Evolutionary conservation across 2,113 vertebrate species (phyloP).

Genomic region (Leucosticte australis): DNA sequence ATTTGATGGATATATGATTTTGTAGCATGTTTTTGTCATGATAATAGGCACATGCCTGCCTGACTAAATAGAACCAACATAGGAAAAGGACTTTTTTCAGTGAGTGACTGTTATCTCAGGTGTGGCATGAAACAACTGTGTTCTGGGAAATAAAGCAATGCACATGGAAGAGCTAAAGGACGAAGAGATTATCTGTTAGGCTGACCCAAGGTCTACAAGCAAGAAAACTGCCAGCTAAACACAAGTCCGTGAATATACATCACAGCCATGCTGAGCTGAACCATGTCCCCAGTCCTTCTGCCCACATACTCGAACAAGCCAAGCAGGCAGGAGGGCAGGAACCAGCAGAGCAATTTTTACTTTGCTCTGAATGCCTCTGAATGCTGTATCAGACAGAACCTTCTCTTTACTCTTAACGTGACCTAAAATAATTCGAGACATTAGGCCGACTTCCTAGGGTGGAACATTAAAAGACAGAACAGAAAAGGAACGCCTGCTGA

Average conservation of each 20-base stretch:
- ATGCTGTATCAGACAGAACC: not conserved
- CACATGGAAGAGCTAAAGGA: not conserved
- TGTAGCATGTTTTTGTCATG: not conserved
- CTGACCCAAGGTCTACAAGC: not conserved
- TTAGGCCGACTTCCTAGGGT: not conserved
- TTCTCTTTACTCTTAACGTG: not conserved
- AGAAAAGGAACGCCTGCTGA: not conserved
- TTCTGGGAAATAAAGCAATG: not conserved
- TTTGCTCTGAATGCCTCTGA: not conserved
- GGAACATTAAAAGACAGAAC: not conserved
- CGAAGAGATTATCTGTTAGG: not conserved
- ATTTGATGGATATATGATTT: not conserved
- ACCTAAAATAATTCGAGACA: not conserved
- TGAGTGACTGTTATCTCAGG: not conserved
- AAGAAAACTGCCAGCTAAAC: not conserved
- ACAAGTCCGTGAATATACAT: conserved; percentile 2
- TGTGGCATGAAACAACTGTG: not conserved
- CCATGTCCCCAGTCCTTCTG: not conserved
- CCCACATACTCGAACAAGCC: not conserved
- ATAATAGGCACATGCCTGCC: not conserved
- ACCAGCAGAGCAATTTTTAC: not conserved
- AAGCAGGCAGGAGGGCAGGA: not conserved
- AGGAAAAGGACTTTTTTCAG: not conserved
- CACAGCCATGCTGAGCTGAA: not conserved
- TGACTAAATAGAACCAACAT: not conserved